Base-by-base conservation (phyloP, 1,140 invertebrate genomes). In the Drosophila navojoa region DNA sequence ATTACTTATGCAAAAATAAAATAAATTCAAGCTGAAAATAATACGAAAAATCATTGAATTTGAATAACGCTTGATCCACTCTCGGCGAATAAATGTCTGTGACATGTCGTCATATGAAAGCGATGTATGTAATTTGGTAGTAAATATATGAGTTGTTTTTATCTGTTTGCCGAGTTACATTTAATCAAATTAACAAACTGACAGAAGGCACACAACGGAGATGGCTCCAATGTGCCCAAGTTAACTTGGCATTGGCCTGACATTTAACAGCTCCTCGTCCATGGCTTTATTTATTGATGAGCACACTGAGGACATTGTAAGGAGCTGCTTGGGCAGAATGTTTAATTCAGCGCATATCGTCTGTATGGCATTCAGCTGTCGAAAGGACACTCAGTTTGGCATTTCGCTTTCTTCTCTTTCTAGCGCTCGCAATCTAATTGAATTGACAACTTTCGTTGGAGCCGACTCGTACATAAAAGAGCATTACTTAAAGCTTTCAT, bases 181-280 rank as follows among this genome's bases (percentile, higher is more conserved):
- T 84, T 89, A 87, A 87, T 89, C 79, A 89, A 89, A 82, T 87
- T 79, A 87, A 79, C 69, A 77, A 58, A 69, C 54, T 68, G 59
- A 49, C 77, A 62, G 44, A 60, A 42, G 25, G 35, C 42, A n/a
- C 15, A 57, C 15, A 47, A 68, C 16, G 55, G 19, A 79, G 63
- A 52, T 59, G 29, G 10, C 22, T 13, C 29, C 25, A 42, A 11
- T 35, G 25, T 19, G 7, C 19, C 40, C 35, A 15, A 40, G 2
- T 44, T 27, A 69, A 63, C 64, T 67, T 77, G 81, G 67, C 76
- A 71, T 73, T 77, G 73, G 64, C 32, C 62, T 77, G 81, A 87
- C 78, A 73, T 86, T 86, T 73, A 64, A 71, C 66, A 82, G 72
- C 40, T 44, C 50, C 68, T 75, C 66, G 52, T 76, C 66, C 59